A percentile compares a stretch with the other conserved stretches of the same genome.
phyloP scores from a whole-genome alignment of 2,888 invertebrate genomes.

The Diadromus collaris region DNA sequence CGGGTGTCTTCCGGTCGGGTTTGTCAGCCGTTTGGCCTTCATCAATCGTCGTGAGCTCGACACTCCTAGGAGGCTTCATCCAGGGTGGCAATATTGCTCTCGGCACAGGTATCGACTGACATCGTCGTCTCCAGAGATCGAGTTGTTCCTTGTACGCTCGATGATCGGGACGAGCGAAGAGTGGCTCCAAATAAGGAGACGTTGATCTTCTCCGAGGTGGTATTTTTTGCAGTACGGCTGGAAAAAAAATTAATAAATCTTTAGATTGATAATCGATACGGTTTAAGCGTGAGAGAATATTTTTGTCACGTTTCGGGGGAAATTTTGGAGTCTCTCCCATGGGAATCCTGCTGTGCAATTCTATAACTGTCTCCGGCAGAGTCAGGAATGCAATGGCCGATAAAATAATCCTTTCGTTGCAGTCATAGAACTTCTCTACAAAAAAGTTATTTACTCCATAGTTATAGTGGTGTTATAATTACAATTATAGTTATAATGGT shows the following conservation, averaged over 20 bases:
- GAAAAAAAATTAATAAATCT: slow-evolving; percentile 37
- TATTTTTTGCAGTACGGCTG: slow-evolving; percentile 66
- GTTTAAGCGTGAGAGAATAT: background rate
- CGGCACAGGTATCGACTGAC: slow-evolving; percentile 66
- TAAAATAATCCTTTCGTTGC: slow-evolving; percentile 75
- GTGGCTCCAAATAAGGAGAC: slow-evolving; percentile 70
- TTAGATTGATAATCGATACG: background rate
- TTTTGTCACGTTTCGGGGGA: slow-evolving; percentile 73
- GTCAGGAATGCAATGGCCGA: slow-evolving; percentile 76
- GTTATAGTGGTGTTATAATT: too few species aligned
- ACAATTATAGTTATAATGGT: too few species aligned
- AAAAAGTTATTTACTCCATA: background rate
- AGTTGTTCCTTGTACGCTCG: slow-evolving; percentile 62
- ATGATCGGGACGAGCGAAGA: slow-evolving; percentile 66
- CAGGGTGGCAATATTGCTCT: slow-evolving; percentile 67
- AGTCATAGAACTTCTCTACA: slow-evolving; percentile 72
- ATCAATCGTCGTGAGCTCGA: background rate
- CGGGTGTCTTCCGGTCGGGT: background rate
- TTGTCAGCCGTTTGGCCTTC: slow-evolving; percentile 12
- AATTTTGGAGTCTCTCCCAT: slow-evolving; percentile 62
- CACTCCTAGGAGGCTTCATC: slow-evolving; percentile 27
- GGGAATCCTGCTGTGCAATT: slow-evolving; percentile 73
- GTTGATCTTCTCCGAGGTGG: slow-evolving; percentile 46
- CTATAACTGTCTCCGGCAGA: slow-evolving; percentile 72
- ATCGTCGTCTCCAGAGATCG: slow-evolving; percentile 67